phyloP scores from a whole-genome alignment of 2,888 invertebrate genomes.

The Lamproptera curius region DNA sequence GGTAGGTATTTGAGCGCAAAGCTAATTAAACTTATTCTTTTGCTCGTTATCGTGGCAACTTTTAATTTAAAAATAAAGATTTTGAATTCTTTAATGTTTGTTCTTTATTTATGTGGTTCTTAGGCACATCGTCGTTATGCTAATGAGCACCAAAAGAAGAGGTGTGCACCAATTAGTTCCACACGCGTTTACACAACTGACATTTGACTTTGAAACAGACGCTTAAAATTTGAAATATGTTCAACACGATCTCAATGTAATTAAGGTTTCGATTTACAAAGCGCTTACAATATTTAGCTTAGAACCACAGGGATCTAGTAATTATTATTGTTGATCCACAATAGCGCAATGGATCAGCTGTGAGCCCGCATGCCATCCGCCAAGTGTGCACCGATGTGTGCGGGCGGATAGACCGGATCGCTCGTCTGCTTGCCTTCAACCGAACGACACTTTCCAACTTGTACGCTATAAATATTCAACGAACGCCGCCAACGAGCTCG shows the following conservation, averaged over 20 bases:
- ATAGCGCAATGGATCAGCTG: slow-evolving; percentile 62
- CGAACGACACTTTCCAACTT: slow-evolving; percentile 64
- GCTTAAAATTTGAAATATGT: neutral
- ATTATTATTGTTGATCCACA: slow-evolving; percentile 6
- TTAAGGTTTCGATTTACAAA: neutral
- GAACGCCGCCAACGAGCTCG: slow-evolving; percentile 39
- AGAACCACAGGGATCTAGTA: neutral
- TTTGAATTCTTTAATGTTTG: neutral
- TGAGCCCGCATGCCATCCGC: slow-evolving; percentile 34
- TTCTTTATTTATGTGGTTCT: slow-evolving; percentile 8
- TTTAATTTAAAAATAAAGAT: slow-evolving; percentile 2
- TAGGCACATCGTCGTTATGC: slow-evolving; percentile 8
- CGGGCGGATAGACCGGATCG: slow-evolving; percentile 29
- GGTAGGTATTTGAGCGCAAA: neutral
- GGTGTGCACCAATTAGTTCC: slow-evolving; percentile 11
- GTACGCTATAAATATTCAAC: slow-evolving; percentile 67
- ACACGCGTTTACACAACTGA: slow-evolving; percentile 5
- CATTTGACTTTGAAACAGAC: neutral
- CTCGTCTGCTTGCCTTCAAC: slow-evolving; percentile 31
- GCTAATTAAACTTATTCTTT: neutral
- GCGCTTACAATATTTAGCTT: neutral
- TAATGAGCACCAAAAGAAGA: slow-evolving; percentile 16
- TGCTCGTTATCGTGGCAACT: neutral
- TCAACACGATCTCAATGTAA: neutral
- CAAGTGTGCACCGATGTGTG: slow-evolving; percentile 20